Base-by-base conservation (phyloP, 2,113 vertebrate species). In the Agelaius phoeniceus region DNA sequence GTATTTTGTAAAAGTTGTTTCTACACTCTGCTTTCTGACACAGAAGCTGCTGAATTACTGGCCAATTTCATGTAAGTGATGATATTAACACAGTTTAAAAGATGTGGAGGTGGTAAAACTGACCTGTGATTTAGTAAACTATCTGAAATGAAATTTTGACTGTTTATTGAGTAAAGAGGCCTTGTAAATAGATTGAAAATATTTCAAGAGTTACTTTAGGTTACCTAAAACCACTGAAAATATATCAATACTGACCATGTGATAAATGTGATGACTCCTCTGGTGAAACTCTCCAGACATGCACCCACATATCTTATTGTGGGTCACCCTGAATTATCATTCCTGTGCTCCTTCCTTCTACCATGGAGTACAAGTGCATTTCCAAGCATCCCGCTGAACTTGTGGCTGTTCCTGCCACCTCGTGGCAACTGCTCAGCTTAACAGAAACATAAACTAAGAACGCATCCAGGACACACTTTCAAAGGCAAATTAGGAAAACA, bases 361-460 rank as follows among this genome's bases (percentile, higher is more conserved):
- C 26, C 1, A 63, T 65, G 22, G 3, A 86, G 44, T 22, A 6
- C 5, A n/a, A 69, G 8, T 1, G 0, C 2, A 41, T 57, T 94
- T 27, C 49, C 28, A 68, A 54, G 37, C 49, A 37, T 6, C 5
- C 37, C 3, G 9, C 57, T 62, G 15, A 95, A 94, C 12, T 83
- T 16, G 68, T 28, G 94, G 96, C 39, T 91, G 49, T 4, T 95
- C 66, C 93, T 97, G 96, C 66, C 96, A 97, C 88, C 96, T 96
- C 58, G 92, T 87, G 96, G 92, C 57, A 48, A 13, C 3, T 2
- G 9, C 54, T 75, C 44, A 43, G 51, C 4, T 57, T 87, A 78
- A 35, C 77, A 77, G 37, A 51, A 90, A 65, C 48, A 33, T 58
- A 69, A 57, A 57, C 28, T 5, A 20, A 4, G n/a, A 61, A 27